Evolutionary conservation across 2,113 vertebrate genomes (phyloP).

Genomic region (Epinephelus fuscoguttatus): DNA sequence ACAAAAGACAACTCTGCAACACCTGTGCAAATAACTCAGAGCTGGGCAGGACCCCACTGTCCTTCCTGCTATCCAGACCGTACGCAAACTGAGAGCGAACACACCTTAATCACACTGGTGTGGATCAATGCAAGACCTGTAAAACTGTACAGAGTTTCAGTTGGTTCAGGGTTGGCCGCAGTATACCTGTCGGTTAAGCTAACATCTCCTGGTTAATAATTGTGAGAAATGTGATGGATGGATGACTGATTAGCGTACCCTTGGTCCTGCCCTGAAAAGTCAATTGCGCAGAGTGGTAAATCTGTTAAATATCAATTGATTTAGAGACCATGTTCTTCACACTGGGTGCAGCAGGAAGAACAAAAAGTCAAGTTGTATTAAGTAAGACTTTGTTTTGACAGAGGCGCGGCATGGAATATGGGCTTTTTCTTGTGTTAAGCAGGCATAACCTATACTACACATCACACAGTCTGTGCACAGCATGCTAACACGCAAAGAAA

Average conservation of each 20-base stretch:
- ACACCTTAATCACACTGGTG: constrained; percentile 62
- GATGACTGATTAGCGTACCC: constrained; percentile 62
- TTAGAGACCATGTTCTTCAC: not conserved
- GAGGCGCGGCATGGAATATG: not conserved
- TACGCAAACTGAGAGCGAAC: constrained; percentile 17
- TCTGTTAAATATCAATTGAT: constrained; percentile 33
- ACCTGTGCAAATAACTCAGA: constrained; percentile 62
- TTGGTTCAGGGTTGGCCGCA: constrained; percentile 47
- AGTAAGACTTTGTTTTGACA: too few species aligned
- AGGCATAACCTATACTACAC: not conserved
- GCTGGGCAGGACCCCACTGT: constrained; percentile 24
- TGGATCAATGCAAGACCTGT: constrained; percentile 54
- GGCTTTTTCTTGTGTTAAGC: not conserved
- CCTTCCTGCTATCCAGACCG: constrained; percentile 31
- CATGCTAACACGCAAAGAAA: constrained; percentile 25
- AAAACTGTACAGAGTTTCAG: constrained; percentile 43
- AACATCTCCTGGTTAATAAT: constrained; percentile 75
- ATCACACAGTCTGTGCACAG: not conserved
- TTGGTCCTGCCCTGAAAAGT: constrained; percentile 28
- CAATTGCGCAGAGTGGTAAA: constrained; percentile 22
- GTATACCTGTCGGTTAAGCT: constrained; percentile 9
- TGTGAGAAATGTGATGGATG: constrained; percentile 58
- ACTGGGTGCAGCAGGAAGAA: not conserved
- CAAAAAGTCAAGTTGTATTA: not conserved
- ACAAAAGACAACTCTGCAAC: constrained; percentile 54